These are phyloP conservation scores for Heliconius ethilla DNA, from an alignment of 2,888 invertebrate species.

Conservation along the genomic window DNA sequence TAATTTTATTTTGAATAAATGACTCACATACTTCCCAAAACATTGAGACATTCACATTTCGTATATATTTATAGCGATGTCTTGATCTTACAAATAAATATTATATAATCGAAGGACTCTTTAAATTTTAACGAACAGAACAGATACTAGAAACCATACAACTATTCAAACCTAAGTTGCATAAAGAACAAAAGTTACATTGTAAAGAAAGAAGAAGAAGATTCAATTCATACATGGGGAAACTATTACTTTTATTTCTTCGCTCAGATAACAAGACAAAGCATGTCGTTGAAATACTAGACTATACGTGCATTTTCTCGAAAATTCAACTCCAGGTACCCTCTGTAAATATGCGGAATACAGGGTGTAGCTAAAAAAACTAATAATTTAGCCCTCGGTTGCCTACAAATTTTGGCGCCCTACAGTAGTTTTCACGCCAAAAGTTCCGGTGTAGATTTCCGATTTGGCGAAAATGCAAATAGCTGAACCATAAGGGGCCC, in stretches of 20 bases:
- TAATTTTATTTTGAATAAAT: slow-evolving; percentile 26
- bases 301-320: no score
- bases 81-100: background rate
- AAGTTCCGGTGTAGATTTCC: slow-evolving; percentile 33
- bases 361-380: background rate
- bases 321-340: no score
- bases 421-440: slow-evolving; percentile 31
- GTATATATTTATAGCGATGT: slow-evolving; percentile 20
- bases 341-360: background rate
- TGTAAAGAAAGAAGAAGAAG: background rate
- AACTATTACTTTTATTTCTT: no score
- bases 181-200: background rate
- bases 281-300: no score
- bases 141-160: background rate
- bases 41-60: slow-evolving; percentile 29
- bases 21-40: slow-evolving; percentile 38
- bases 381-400: background rate
- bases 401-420: slow-evolving; percentile 29
- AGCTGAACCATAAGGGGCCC: slow-evolving; percentile 17
- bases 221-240: no score
- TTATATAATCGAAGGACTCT: no score
- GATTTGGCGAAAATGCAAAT: slow-evolving; percentile 32
- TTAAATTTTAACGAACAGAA: background rate
- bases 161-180: background rate
- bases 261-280: no score